Percentiles rank a stretch among this genome's conserved stretches.
These are phyloP conservation scores for Diceros bicornis DNA, from an alignment of 2,797 vertebrate genomes.

Conservation along the genomic window DNA sequence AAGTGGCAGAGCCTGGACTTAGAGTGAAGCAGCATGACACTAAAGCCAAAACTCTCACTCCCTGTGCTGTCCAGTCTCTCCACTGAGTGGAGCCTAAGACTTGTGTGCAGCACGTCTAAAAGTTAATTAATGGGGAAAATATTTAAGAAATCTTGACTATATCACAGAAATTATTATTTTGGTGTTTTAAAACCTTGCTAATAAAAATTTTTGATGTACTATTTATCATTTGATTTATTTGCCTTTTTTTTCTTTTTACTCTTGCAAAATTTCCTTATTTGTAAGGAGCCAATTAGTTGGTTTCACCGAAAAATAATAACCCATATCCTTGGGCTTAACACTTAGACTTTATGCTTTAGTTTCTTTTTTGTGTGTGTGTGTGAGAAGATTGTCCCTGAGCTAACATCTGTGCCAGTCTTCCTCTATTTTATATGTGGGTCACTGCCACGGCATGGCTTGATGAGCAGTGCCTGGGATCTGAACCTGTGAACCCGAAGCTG, in stretches of 20 bases:
- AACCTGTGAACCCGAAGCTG: too few relatives aligned
- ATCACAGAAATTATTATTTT: conserved; percentile 21
- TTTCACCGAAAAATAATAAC: conserved; percentile 48
- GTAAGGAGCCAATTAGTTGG: not conserved
- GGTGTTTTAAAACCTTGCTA: conserved; percentile 52
- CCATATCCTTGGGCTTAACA: conserved; percentile 17
- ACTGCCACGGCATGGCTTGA: too few relatives aligned
- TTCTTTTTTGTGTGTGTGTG: not conserved
- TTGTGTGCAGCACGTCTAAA: not conserved
- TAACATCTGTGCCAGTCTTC: too few relatives aligned
- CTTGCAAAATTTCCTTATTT: conserved; percentile 27
- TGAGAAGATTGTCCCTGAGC: not conserved
- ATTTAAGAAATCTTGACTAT: not conserved
- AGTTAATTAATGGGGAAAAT: conserved; percentile 17
- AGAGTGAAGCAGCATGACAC: not conserved
- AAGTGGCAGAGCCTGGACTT: not conserved
- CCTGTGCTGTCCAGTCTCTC: not conserved
- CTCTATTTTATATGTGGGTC: too few relatives aligned
- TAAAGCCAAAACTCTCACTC: conserved; percentile 30
- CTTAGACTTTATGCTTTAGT: conserved; percentile 8
- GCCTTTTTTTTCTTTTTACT: not conserved
- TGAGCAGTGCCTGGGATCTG: too few relatives aligned
- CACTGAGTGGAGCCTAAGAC: not conserved
- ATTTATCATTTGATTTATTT: conserved; percentile 56
- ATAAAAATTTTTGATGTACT: conserved; percentile 29